phyloP scores from a whole-genome alignment of 2,113 vertebrate species.

The Anarrhichthys ocellatus region DNA sequence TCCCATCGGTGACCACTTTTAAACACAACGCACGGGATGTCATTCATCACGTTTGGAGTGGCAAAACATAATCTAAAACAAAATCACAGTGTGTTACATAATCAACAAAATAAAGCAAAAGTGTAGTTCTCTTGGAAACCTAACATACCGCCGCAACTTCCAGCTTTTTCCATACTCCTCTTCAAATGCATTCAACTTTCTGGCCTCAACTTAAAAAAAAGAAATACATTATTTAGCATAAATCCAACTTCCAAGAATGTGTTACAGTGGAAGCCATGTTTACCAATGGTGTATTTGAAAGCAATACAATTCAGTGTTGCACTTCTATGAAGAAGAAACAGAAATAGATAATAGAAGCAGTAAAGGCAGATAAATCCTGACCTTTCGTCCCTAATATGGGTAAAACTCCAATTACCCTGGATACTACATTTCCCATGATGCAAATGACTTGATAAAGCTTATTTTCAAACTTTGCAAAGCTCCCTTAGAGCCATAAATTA shows the following conservation, averaged over 20 bases:
- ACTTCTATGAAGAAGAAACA: background rate
- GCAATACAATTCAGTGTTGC: slow-evolving; percentile 8
- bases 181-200: background rate
- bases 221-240: background rate
- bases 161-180: background rate
- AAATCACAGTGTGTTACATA: slow-evolving; percentile 27
- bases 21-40: slow-evolving; percentile 10
- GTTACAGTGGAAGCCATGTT: background rate
- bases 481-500: background rate
- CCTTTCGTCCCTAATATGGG: background rate
- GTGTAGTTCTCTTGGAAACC: background rate
- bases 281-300: background rate
- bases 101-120: slow-evolving; percentile 9
- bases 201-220: background rate
- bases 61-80: slow-evolving; percentile 11
- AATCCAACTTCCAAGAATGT: background rate
- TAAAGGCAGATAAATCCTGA: background rate
- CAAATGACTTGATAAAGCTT: background rate
- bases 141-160: background rate
- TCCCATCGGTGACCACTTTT: slow-evolving; percentile 23
- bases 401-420: background rate
- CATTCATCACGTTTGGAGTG: background rate
- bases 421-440: background rate
- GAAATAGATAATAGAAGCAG: background rate
- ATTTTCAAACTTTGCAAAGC: background rate